Evolutionary conservation across 2,797 vertebrate genomes (phyloP).

Genomic region (Sebastes cheni): DNA sequence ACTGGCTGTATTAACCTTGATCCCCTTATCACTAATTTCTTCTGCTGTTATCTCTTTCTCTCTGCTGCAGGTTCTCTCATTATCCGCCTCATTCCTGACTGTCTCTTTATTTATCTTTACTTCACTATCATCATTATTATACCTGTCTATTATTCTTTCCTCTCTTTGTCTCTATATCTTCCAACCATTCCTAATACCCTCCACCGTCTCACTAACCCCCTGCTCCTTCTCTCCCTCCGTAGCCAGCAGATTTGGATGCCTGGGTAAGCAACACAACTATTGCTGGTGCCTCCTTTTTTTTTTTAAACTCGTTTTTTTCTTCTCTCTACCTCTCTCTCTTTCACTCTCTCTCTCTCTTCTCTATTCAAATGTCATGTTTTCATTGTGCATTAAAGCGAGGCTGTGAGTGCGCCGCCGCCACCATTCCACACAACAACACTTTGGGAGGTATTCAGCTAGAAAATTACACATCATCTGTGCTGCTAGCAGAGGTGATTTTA

Average conservation of each 20-base stretch:
- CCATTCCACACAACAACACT: conserved; percentile 85
- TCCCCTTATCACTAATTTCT: conserved; percentile 25
- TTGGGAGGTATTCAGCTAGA: conserved; percentile 93
- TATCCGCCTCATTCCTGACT: conserved; percentile 19
- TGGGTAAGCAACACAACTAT: conserved; percentile 83
- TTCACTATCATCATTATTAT: conserved; percentile 30
- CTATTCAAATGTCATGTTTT: conserved; percentile 90
- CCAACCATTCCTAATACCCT: background rate
- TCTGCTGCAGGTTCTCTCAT: conserved; percentile 13
- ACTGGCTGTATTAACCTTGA: conserved; percentile 39
- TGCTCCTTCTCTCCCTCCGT: conserved; percentile 50
- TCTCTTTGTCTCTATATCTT: background rate
- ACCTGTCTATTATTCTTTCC: background rate
- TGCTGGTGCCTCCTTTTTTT: conserved; percentile 50
- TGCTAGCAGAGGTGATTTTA: conserved; percentile 81
- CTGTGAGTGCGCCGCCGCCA: conserved; percentile 74
- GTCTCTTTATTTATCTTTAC: conserved; percentile 3
- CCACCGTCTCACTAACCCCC: conserved; percentile 31
- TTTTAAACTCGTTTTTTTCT: conserved; percentile 43
- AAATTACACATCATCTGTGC: conserved; percentile 90
- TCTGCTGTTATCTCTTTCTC: background rate
- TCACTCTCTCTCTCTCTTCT: conserved; percentile 25
- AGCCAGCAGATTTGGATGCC: conserved; percentile 87
- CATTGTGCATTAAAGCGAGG: conserved; percentile 84
- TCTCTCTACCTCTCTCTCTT: background rate